phyloP scores from a whole-genome alignment of 1,140 invertebrate genomes.

The Dolichoris vasculosae region DNA sequence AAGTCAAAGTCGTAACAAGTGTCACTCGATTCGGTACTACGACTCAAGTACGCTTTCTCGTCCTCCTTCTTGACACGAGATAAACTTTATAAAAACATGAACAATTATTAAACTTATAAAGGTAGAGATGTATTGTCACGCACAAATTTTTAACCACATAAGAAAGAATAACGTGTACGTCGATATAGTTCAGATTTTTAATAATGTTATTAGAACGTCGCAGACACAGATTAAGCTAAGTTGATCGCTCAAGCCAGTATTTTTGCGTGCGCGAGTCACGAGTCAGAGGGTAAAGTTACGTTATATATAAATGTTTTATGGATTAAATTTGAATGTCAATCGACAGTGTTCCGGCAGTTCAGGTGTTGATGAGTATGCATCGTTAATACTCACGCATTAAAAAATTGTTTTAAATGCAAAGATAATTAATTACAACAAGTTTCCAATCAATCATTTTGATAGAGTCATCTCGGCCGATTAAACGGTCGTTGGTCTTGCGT shows the following conservation, averaged over 20 bases:
- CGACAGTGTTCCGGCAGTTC: not conserved
- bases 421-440: conserved; percentile 45
- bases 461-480: conserved; percentile 52
- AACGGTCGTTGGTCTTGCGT: conserved; percentile 47
- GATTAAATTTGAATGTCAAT: conserved; percentile 13
- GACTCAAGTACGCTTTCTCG: conserved; percentile 48
- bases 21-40: conserved; percentile 65
- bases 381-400: not conserved
- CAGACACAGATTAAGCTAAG: too few species aligned
- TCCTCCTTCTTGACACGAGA: conserved; percentile 58
- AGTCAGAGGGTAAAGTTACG: not conserved
- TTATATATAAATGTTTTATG: not conserved
- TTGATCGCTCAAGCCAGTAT: not conserved
- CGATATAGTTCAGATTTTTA: not conserved
- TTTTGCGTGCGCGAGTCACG: not conserved
- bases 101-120: not conserved
- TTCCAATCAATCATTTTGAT: conserved; percentile 52
- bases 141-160: too few species aligned
- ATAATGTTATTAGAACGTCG: too few species aligned
- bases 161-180: too few species aligned
- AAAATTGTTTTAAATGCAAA: conserved; percentile 34
- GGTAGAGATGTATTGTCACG: not conserved
- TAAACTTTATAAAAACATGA: too few species aligned
- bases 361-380: not conserved
- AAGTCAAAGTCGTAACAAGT: conserved; percentile 58